These are phyloP conservation scores for Synanthedon vespiformis DNA, from an alignment of 2,888 invertebrate species.

Conservation along the genomic window DNA sequence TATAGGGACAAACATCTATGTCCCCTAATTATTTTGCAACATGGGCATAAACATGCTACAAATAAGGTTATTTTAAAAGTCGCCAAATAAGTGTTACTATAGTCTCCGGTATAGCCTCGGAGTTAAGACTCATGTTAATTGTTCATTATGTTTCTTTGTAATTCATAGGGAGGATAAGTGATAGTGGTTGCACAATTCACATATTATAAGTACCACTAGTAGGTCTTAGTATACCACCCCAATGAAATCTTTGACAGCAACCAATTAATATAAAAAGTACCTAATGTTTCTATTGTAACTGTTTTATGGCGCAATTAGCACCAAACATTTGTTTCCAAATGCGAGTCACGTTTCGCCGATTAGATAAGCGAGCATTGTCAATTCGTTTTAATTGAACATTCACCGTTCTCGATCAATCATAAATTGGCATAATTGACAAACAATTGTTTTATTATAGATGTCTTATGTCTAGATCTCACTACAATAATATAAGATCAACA, in stretches of 20 bases:
- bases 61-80: no score
- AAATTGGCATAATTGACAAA: background rate
- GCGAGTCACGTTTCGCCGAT: slow-evolving; percentile 10
- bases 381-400: slow-evolving; percentile 1
- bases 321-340: slow-evolving; percentile 8
- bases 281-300: slow-evolving; percentile 12
- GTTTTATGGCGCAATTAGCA: slow-evolving; percentile 22
- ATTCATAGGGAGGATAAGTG: no score
- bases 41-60: no score
- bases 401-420: slow-evolving; percentile 1
- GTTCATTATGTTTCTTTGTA: no score
- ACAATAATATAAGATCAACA: background rate
- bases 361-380: slow-evolving; percentile 4
- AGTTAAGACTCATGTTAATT: no score
- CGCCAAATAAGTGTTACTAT: no score
- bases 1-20: no score
- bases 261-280: slow-evolving; percentile 26
- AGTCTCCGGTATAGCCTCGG: no score
- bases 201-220: no score
- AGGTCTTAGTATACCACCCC: no score
- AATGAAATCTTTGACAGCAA: slow-evolving; percentile 44
- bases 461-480: background rate
- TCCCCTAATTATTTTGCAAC: no score
- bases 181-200: no score
- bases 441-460: background rate